Percentiles rank a stretch among this genome's conserved stretches.
phyloP scores from a whole-genome alignment of 2,113 vertebrate species.

The Grammomys surdaster region DNA sequence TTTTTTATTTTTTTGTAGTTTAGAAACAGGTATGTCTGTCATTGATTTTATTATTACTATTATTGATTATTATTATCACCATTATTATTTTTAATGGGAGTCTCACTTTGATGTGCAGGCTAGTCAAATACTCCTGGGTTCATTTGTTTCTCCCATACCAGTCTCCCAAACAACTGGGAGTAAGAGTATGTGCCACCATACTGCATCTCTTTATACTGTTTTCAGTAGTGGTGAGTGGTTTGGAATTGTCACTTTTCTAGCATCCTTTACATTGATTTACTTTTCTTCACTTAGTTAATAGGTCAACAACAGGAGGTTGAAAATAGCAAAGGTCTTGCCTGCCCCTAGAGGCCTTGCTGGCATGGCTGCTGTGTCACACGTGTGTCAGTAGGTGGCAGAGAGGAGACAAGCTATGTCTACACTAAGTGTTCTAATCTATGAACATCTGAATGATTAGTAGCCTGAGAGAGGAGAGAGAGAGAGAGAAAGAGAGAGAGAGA shows the following conservation, averaged over 20 bases:
- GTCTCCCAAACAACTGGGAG: not conserved
- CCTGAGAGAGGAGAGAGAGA: too few species aligned
- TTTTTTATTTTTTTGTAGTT: not conserved
- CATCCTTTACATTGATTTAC: not conserved
- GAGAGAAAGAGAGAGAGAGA: too few species aligned
- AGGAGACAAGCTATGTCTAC: too few species aligned
- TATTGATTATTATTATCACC: too few species aligned
- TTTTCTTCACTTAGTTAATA: not conserved
- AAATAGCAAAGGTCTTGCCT: not conserved
- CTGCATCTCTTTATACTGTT: not conserved
- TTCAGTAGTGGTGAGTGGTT: not conserved
- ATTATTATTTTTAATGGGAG: not conserved
- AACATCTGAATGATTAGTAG: too few species aligned
- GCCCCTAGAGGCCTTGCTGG: too few species aligned
- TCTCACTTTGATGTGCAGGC: not conserved
- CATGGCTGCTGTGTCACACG: too few species aligned
- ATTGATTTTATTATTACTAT: not conserved
- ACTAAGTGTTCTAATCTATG: too few species aligned
- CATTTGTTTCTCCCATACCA: not conserved
- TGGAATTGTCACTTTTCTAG: not conserved
- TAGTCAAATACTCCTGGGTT: not conserved
- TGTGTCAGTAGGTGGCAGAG: too few species aligned
- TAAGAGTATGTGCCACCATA: accelerated
- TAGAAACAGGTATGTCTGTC: not conserved
- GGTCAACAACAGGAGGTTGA: not conserved